These are phyloP conservation scores for Stylophora pistillata DNA, from an alignment of 64 coral and sea anemone species.

Conservation along the genomic window DNA sequence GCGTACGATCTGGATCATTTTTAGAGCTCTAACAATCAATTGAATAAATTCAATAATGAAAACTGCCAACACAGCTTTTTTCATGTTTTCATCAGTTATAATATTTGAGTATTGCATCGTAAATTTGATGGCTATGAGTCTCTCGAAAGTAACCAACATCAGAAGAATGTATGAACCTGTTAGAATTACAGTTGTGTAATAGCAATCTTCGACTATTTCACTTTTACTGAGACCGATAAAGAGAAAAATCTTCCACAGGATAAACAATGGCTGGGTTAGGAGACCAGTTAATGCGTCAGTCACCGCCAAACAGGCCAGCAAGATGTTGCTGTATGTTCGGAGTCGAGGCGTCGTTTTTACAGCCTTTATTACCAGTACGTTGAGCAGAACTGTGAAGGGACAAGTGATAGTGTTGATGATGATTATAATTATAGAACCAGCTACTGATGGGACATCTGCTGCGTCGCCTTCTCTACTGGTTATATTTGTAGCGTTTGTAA, in stretches of 20 bases:
- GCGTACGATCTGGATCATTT: too few relatives aligned
- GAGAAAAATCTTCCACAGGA: background rate
- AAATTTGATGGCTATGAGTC: background rate
- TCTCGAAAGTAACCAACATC: background rate
- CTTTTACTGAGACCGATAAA: background rate
- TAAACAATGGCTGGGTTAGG: background rate
- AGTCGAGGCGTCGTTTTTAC: too few relatives aligned
- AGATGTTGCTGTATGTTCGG: background rate
- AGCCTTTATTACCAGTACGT: too few relatives aligned
- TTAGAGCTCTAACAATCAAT: too few relatives aligned
- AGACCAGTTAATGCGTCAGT: background rate
- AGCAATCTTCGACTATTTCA: background rate
- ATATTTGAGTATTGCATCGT: background rate
- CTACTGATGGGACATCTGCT: background rate
- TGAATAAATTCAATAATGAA: too few relatives aligned
- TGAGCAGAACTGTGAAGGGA: background rate
- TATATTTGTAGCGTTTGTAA: background rate
- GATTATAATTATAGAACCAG: background rate
- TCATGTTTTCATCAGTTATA: background rate
- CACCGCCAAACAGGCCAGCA: background rate
- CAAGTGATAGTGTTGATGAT: background rate
- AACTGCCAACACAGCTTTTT: background rate
- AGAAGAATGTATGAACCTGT: background rate
- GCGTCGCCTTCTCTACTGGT: background rate
- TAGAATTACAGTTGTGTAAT: background rate